Evolutionary conservation across 2,888 invertebrate species (phyloP).

Genomic region (Limnephilus rhombicus): DNA sequence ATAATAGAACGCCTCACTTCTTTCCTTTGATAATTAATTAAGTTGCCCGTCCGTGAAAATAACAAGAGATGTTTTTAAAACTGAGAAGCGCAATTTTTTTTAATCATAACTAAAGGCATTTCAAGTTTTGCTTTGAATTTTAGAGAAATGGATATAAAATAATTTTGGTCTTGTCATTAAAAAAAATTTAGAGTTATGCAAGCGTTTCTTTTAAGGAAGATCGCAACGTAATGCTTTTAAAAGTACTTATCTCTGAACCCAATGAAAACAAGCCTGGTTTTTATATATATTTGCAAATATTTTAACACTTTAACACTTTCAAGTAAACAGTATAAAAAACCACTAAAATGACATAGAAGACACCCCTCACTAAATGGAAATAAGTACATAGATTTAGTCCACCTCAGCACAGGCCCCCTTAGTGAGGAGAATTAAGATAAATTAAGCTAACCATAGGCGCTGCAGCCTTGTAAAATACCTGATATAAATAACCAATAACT

Average conservation of each 20-base stretch:
- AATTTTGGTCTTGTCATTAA: not conserved
- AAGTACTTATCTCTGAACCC: not conserved
- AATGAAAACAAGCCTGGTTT: not conserved
- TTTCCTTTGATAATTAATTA: slow-evolving; percentile 27
- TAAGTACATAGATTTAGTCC: too few species aligned
- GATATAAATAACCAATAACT: too few species aligned
- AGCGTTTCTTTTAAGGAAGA: not conserved
- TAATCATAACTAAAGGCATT: not conserved
- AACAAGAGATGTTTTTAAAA: not conserved
- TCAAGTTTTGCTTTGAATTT: not conserved
- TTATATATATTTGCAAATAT: not conserved
- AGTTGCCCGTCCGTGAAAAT: slow-evolving; percentile 22
- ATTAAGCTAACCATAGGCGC: too few species aligned
- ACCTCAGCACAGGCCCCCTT: too few species aligned
- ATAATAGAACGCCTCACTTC: slow-evolving; percentile 32
- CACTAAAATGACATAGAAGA: too few species aligned
- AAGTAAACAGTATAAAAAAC: too few species aligned
- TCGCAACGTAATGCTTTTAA: not conserved
- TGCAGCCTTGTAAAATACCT: too few species aligned
- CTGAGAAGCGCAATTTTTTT: not conserved
- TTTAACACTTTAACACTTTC: too few species aligned
- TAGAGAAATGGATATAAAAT: not conserved
- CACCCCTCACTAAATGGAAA: too few species aligned
- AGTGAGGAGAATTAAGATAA: too few species aligned
- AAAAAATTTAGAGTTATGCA: not conserved